Evolutionary conservation across 2,797 vertebrate species (phyloP).

Genomic region (Momotus momota): DNA sequence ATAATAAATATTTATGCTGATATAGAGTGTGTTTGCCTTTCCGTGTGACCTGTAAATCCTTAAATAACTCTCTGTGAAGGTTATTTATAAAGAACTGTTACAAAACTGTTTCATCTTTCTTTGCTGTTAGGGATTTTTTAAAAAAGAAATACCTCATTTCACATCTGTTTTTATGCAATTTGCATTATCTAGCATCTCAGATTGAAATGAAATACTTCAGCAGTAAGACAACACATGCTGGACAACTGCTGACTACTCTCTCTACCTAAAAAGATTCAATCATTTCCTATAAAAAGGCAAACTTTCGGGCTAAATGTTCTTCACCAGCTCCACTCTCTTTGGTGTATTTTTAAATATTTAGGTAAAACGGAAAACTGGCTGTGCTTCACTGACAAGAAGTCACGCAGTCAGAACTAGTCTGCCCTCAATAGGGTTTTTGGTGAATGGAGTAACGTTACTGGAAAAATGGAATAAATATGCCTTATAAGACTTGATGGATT

Average conservation of each 20-base stretch:
- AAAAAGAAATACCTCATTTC: background rate
- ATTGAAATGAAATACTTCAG: background rate
- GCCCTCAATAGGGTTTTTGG: constrained; percentile 4
- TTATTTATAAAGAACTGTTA: background rate
- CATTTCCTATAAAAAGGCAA: background rate
- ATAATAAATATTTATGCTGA: background rate
- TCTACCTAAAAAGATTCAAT: background rate
- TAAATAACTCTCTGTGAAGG: constrained; percentile 2
- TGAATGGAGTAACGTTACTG: background rate
- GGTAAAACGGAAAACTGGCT: background rate
- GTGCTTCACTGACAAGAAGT: background rate
- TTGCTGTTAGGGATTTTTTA: background rate
- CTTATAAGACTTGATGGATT: background rate
- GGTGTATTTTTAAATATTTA: background rate
- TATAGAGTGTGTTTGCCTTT: background rate
- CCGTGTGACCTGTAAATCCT: background rate
- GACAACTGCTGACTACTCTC: background rate
- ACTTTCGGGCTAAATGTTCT: background rate
- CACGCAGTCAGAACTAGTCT: background rate
- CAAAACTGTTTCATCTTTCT: background rate
- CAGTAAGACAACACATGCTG: background rate
- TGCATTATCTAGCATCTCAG: background rate
- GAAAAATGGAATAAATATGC: background rate
- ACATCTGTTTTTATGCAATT: background rate
- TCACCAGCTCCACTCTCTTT: background rate